These are phyloP conservation scores for Odontamblyopus lacepedii DNA, from an alignment of 2,797 vertebrate genomes.

Conservation along the genomic window DNA sequence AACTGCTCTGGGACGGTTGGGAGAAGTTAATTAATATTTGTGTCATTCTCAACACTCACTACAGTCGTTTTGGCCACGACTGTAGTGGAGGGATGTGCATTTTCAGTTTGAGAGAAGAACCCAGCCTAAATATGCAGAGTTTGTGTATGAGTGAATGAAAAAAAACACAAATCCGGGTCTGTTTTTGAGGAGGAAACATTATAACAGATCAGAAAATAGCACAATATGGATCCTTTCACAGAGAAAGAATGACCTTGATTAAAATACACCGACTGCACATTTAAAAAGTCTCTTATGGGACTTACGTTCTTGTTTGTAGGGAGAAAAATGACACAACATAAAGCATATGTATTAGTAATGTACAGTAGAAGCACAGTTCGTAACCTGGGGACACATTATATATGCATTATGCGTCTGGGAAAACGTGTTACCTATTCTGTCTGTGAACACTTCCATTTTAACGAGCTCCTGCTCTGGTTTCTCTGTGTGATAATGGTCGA, in stretches of 20 bases:
- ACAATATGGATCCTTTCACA: background rate
- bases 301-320: slow-evolving; percentile 63
- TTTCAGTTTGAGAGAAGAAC: too few relatives aligned
- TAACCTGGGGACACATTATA: background rate
- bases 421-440: slow-evolving; percentile 79
- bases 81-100: too few relatives aligned
- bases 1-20: too few relatives aligned
- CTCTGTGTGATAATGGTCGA: slow-evolving; percentile 74
- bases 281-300: slow-evolving; percentile 7
- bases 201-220: too few relatives aligned
- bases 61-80: too few relatives aligned
- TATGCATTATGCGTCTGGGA: background rate
- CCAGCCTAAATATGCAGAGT: too few relatives aligned
- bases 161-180: too few relatives aligned
- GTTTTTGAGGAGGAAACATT: too few relatives aligned
- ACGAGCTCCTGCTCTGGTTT: slow-evolving; percentile 62
- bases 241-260: background rate
- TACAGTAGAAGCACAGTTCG: background rate
- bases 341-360: slow-evolving; percentile 7
- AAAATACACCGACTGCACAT: background rate
- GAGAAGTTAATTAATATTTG: too few relatives aligned
- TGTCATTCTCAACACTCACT: too few relatives aligned
- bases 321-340: slow-evolving; percentile 29
- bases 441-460: slow-evolving; percentile 86
- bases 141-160: too few relatives aligned